A percentile compares a stretch with the other conserved stretches of the same genome.
Evolutionary conservation across 2,797 vertebrate species (phyloP).

Genomic region (Bucorvus abyssinicus): DNA sequence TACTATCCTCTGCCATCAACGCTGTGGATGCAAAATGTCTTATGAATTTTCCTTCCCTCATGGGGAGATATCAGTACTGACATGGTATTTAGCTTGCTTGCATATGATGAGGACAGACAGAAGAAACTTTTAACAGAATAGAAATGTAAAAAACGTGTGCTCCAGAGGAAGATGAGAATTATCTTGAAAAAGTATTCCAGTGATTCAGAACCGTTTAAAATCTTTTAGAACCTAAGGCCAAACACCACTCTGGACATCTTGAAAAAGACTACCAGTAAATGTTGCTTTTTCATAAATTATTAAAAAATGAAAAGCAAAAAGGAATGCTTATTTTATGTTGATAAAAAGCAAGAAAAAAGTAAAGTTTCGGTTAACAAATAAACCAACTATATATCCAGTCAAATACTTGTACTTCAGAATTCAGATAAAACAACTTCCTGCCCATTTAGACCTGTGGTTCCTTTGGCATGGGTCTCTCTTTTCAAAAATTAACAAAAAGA

Average conservation of each 20-base stretch:
- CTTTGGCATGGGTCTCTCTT: background rate
- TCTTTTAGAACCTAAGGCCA: background rate
- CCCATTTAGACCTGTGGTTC: background rate
- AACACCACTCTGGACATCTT: background rate
- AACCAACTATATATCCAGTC: background rate
- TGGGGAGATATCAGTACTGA: background rate
- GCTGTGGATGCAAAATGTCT: background rate
- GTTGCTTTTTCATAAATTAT: background rate
- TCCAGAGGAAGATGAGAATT: background rate
- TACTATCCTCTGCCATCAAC: background rate
- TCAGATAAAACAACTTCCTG: background rate
- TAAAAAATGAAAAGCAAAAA: background rate
- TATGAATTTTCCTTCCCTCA: background rate
- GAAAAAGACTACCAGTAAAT: background rate
- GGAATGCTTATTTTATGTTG: background rate
- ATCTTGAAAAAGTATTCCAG: background rate
- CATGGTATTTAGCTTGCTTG: background rate
- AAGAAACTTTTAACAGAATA: background rate
- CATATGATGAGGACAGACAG: background rate
- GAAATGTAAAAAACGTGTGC: background rate
- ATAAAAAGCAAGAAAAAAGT: background rate
- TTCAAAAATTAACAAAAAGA: background rate
- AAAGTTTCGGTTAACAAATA: background rate
- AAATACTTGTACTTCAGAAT: background rate
- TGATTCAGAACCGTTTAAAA: background rate